A percentile compares a stretch with the other conserved stretches of the same genome.
Conservation (phyloP, 2,888 invertebrate species). For the Cryptocheilus praepositus region DNA sequence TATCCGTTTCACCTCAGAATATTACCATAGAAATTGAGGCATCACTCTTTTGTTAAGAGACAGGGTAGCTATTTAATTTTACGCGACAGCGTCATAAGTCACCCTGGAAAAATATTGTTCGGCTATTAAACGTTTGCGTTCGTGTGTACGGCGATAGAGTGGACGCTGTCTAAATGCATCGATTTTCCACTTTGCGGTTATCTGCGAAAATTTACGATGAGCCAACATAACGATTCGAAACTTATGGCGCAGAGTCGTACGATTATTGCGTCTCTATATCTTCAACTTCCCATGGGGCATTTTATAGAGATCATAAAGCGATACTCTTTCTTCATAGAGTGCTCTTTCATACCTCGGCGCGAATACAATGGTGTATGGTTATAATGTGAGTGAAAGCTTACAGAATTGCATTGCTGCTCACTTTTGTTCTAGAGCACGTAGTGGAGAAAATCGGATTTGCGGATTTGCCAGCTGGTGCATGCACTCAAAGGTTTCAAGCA, state of each 20-base stretch:
- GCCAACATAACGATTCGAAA: no score
- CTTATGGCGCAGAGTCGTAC: not conserved
- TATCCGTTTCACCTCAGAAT: slow-evolving; percentile 1
- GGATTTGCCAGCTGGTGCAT: not conserved
- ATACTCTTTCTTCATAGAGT: not conserved
- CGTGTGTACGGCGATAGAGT: no score
- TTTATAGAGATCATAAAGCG: slow-evolving; percentile 6
- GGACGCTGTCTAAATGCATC: no score
- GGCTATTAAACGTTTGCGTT: no score
- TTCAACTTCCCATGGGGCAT: not conserved
- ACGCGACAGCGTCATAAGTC: no score
- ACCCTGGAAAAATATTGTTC: no score
- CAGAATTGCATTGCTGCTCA: slow-evolving; percentile 52
- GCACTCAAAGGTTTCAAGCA: no score
- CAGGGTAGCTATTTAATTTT: no score
- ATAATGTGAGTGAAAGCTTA: slow-evolving; percentile 55
- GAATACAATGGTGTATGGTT: slow-evolving; percentile 26
- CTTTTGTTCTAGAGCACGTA: slow-evolving; percentile 43
- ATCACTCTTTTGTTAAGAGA: no score
- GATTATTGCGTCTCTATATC: slow-evolving; percentile 4
- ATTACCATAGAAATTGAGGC: slow-evolving; percentile 11
- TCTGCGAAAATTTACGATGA: no score
- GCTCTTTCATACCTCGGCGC: slow-evolving; percentile 5
- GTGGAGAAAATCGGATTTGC: slow-evolving; percentile 30
- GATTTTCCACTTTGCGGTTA: no score